phyloP scores from a whole-genome alignment of 2,888 invertebrate species.

The Catocala sponsa region DNA sequence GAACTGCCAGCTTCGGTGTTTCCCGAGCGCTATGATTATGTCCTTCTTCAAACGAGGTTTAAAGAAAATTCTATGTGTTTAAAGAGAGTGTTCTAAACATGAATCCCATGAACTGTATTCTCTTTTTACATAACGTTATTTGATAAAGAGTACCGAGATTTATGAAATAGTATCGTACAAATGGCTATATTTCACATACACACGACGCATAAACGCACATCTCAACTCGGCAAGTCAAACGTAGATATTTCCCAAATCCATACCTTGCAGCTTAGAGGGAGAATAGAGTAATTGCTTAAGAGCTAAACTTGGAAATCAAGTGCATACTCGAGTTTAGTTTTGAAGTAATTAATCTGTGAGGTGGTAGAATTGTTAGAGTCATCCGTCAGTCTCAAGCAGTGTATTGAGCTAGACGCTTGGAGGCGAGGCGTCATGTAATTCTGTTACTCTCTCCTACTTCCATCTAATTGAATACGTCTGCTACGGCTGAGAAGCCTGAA shows the following conservation, averaged over 20 bases:
- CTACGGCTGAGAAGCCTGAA: slow-evolving; percentile 50
- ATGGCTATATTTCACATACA: too few species aligned
- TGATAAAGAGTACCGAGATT: too few species aligned
- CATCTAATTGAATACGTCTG: slow-evolving; percentile 67
- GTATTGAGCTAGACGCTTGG: slow-evolving; percentile 54
- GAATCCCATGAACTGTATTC: too few species aligned
- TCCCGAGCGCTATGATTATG: too few species aligned
- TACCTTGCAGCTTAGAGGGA: slow-evolving; percentile 38
- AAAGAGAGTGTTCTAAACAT: too few species aligned
- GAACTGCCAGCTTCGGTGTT: too few species aligned
- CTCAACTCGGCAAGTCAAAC: slow-evolving; percentile 40
- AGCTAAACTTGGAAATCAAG: slow-evolving; percentile 62
- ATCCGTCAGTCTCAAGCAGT: slow-evolving; percentile 56
- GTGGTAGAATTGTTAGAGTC: slow-evolving; percentile 55
- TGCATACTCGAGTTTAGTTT: slow-evolving; percentile 63
- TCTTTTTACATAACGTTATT: too few species aligned
- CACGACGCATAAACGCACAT: not conserved
- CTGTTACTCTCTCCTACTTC: slow-evolving; percentile 60
- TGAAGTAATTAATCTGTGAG: slow-evolving; percentile 62
- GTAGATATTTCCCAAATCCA: slow-evolving; percentile 39
- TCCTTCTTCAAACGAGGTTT: too few species aligned
- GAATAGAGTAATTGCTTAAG: slow-evolving; percentile 65
- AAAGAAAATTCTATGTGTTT: too few species aligned
- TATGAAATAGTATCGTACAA: too few species aligned
- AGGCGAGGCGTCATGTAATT: slow-evolving; percentile 60